These are phyloP conservation scores for Ladona fulva DNA, from an alignment of 1,140 invertebrate genomes.

Conservation along the genomic window DNA sequence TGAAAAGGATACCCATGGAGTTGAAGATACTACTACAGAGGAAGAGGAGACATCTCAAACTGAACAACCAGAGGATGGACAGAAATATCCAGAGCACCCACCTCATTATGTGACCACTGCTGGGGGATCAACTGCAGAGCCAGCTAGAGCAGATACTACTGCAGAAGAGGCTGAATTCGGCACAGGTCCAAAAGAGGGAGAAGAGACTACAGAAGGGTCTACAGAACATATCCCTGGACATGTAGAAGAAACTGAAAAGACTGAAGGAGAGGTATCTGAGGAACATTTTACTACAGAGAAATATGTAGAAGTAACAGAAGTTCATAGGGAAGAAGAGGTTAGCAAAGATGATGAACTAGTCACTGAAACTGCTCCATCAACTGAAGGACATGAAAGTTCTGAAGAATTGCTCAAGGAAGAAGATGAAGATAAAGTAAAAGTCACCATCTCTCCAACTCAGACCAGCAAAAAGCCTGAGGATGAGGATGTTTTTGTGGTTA, in stretches of 20 bases:
- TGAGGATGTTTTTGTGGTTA: neutral
- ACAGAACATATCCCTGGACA: no score
- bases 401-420: neutral
- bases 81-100: neutral
- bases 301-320: neutral
- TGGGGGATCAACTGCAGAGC: neutral
- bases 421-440: neutral
- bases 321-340: neutral
- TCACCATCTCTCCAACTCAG: neutral
- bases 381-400: neutral
- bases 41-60: neutral
- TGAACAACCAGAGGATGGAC: neutral
- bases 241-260: neutral
- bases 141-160: neutral
- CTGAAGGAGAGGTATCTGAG: neutral
- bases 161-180: neutral
- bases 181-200: neutral
- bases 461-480: neutral
- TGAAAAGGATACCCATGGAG: constrained; percentile 11
- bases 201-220: neutral
- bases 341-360: neutral
- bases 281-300: neutral
- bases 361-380: neutral
- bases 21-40: constrained; percentile 17
- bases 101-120: neutral